A percentile compares a stretch with the other conserved stretches of the same genome.
Evolutionary conservation across 2,797 vertebrate genomes (phyloP).

Genomic region (Pseudotriccus pelzelni): DNA sequence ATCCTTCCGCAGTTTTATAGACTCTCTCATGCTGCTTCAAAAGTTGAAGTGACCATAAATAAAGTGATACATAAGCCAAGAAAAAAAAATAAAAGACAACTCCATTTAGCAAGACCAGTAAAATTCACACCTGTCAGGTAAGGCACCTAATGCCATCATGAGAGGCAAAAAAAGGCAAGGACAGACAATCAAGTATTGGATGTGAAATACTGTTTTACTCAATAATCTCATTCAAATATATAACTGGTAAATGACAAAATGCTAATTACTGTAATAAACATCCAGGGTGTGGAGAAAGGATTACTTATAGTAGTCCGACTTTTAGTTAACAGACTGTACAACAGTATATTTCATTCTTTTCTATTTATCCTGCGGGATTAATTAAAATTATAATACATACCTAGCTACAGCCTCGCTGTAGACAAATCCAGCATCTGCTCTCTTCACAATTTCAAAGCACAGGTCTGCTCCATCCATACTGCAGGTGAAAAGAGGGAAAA

Average conservation of each 20-base stretch:
- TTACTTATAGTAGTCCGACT: not conserved
- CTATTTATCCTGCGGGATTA: constrained; percentile 1
- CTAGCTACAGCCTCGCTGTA: constrained; percentile 99
- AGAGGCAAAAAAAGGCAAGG: not conserved
- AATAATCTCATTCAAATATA: not conserved
- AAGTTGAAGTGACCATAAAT: not conserved
- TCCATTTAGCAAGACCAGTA: not conserved
- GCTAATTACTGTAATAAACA: not conserved
- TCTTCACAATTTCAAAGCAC: constrained; percentile 98
- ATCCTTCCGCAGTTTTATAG: not conserved
- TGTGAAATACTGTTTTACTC: not conserved
- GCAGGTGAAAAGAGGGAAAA: constrained; percentile 54
- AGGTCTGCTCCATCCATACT: constrained; percentile 98
- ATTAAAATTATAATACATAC: constrained; percentile 75
- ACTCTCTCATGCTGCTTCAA: not conserved
- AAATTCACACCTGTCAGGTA: not conserved
- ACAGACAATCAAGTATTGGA: not conserved
- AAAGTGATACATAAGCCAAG: not conserved
- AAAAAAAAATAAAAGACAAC: not conserved
- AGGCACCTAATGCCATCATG: not conserved
- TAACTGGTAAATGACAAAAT: not conserved
- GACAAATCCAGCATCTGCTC: constrained; percentile 97
- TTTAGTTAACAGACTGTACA: not conserved
- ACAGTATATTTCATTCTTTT: not conserved
- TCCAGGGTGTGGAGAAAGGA: not conserved